Conservation (phyloP, 2,888 invertebrate genomes). For the Platycheirus rosarum region DNA sequence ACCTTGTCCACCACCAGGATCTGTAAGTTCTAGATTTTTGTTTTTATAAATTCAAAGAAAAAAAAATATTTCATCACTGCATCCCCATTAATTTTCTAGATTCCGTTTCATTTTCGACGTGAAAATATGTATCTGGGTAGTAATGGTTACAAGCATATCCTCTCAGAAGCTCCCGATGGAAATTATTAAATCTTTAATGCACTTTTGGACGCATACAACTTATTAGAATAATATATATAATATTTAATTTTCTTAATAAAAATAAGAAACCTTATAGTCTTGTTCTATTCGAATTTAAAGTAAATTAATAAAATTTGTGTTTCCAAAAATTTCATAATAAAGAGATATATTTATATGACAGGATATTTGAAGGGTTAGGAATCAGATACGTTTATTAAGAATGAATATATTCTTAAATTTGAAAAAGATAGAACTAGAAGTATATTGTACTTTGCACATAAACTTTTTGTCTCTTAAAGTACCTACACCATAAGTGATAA, state of each 20-base stretch:
- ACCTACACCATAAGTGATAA: constrained; percentile 5
- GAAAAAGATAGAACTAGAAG: neutral
- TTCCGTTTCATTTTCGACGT: constrained; percentile 81
- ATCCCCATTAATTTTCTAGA: constrained; percentile 77
- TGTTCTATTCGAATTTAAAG: neutral
- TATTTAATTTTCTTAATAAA: too few species aligned
- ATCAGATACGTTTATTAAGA: constrained; percentile 35
- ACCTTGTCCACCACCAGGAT: constrained; percentile 81
- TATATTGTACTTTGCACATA: too few species aligned
- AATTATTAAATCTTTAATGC: constrained; percentile 75
- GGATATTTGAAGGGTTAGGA: constrained; percentile 42
- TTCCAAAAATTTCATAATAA: constrained; percentile 40
- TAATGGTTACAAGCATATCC: constrained; percentile 82
- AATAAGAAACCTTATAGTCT: too few species aligned
- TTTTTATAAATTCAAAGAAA: neutral
- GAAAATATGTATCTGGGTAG: constrained; percentile 82
- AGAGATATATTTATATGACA: constrained; percentile 54
- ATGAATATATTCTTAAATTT: constrained; percentile 44
- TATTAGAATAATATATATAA: neutral
- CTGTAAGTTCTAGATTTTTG: constrained; percentile 77
- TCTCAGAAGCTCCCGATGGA: constrained; percentile 80
- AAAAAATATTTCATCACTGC: neutral
- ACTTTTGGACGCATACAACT: too few species aligned
- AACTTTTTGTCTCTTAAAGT: neutral
- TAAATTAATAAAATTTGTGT: constrained; percentile 12